Base-by-base conservation (phyloP, 2,888 invertebrate species). In the Idaea aversata region DNA sequence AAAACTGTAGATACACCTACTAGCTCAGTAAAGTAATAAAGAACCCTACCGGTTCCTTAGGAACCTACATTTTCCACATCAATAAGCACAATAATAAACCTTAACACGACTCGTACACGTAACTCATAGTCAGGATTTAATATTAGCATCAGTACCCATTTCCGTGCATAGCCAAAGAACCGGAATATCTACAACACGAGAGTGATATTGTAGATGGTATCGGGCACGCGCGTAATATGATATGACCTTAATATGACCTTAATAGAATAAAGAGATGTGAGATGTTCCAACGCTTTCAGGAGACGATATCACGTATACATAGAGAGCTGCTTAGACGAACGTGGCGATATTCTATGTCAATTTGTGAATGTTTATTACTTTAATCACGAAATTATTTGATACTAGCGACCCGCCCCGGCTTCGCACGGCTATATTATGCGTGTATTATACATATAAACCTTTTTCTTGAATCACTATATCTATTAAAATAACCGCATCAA, bases 181-280 rank as follows among this genome's bases (percentile, higher is more conserved):
- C 47, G 47, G 47, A 47, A 47, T 47, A 47, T 47, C 47, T 67
- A 75, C 76, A 72, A 71, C 71, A 70, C 67, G 70, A 67, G 66
- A 66, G 63, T 71, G 67, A 73, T 82, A 84, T 82, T 81, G 78
- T 73, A 83, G 85, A 84, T 84, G 73, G 78, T 82, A 84, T 86
- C 81, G 70, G 71, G 75, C 81, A 80, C 77, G 81, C 77, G 77
- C 76, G 76, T 78, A 79, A 79, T 79, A 81, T 80, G 70, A 69
- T 74, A 76, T 70, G 78, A 70, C 74, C 76, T 76, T 85, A 70
- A 69, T 74, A 76, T 71, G 78, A 70, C 74, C 76, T 76, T 85
- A 86, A 84, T 82, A 85, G 83, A 88, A 86, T 84, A 81, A 78
- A 79, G 77, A 78, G 77, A 79, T 77, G 75, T 78, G 75, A 75